Evolutionary conservation across 2,113 vertebrate species (phyloP).

Genomic region (Podarcis muralis): DNA sequence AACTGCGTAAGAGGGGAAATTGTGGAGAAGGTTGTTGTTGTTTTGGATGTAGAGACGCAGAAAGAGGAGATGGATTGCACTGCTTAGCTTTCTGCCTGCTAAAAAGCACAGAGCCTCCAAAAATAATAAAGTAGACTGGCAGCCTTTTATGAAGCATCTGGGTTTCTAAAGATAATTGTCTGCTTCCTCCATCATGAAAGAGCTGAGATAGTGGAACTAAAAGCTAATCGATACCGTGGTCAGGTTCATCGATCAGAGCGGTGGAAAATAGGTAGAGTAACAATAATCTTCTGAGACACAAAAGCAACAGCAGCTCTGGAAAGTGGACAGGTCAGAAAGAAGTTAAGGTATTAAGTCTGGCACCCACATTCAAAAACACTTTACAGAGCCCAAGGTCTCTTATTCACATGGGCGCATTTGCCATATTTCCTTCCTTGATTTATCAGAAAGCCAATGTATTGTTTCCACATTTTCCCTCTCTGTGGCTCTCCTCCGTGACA

Average conservation of each 20-base stretch:
- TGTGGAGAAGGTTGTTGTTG: neutral
- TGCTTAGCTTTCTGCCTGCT: neutral
- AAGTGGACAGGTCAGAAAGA: neutral
- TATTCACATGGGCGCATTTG: neutral
- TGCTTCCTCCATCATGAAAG: neutral
- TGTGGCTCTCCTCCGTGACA: neutral
- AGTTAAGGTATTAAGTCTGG: neutral
- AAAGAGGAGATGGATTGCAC: neutral
- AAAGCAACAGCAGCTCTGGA: neutral
- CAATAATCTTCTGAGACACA: conserved; percentile 16
- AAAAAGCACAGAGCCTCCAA: neutral
- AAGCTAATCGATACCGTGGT: neutral
- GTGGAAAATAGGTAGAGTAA: conserved; percentile 13
- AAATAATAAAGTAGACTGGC: neutral
- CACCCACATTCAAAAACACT: neutral
- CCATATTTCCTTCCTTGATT: neutral
- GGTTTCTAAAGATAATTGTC: neutral
- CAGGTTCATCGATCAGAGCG: conserved; percentile 6
- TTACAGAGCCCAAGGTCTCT: neutral
- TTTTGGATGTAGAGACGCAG: neutral
- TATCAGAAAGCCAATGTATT: neutral
- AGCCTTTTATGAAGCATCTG: neutral
- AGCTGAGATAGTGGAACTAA: neutral
- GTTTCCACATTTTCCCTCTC: neutral
- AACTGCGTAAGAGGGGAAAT: neutral